A percentile compares a stretch with the other conserved stretches of the same genome.
These are phyloP conservation scores for Patiria pectinifera DNA, from an alignment of 53 echinoderm and acorn worm species.

Conservation along the genomic window DNA sequence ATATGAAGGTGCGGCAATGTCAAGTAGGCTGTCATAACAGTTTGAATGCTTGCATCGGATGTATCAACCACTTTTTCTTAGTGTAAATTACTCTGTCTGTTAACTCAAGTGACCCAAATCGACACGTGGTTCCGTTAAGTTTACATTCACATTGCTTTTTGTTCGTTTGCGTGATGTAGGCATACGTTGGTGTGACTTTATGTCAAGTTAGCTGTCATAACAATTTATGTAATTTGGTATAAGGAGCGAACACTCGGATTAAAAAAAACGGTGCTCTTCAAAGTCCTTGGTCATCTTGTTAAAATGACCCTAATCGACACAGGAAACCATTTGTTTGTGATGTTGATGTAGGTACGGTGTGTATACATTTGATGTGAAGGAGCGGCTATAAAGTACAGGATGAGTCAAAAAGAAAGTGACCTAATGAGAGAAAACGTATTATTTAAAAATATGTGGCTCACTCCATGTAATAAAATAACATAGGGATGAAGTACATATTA, in stretches of 20 bases:
- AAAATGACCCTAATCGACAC: not conserved
- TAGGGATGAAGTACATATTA: no score
- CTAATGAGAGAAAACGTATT: no score
- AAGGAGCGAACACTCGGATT: not conserved
- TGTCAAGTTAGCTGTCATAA: conserved; percentile 19
- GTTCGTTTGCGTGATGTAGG: not conserved
- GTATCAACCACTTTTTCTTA: not conserved
- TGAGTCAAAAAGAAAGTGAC: no score
- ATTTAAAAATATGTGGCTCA: no score
- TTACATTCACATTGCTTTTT: not conserved
- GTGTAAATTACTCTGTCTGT: conserved; percentile 1
- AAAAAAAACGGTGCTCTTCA: not conserved
- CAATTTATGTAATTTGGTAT: not conserved
- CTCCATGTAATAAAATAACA: no score
- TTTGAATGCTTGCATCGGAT: not conserved
- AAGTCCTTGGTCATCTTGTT: not conserved
- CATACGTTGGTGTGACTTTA: not conserved
- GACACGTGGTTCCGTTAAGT: conserved; percentile 19
- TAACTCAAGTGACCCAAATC: conserved; percentile 3
- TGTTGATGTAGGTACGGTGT: not conserved
- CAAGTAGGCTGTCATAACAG: conserved; percentile 19
- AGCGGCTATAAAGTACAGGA: not conserved
- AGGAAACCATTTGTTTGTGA: not conserved
- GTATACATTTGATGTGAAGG: not conserved
- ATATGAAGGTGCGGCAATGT: not conserved